phyloP scores from a whole-genome alignment of 2,888 invertebrate genomes.

The Agriotes lineatus region DNA sequence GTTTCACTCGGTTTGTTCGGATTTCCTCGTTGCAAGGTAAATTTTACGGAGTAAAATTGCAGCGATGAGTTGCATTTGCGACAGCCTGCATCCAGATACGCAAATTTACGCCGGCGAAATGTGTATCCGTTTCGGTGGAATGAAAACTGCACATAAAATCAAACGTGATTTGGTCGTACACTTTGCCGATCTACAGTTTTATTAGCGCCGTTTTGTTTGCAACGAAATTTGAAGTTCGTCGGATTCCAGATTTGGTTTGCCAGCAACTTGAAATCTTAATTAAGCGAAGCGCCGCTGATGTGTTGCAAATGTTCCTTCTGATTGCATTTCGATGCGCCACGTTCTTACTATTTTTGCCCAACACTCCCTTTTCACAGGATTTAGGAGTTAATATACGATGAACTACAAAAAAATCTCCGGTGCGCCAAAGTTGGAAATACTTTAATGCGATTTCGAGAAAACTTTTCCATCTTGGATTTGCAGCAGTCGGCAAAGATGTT shows the following conservation, averaged over 20 bases:
- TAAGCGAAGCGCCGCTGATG: too few species aligned
- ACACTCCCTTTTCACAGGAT: neutral
- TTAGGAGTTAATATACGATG: constrained; percentile 17
- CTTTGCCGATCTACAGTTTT: too few species aligned
- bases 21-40: constrained; percentile 2
- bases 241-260: too few species aligned
- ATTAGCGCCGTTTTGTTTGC: too few species aligned
- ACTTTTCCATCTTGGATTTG: constrained; percentile 31
- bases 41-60: constrained; percentile 3
- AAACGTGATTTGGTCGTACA: too few species aligned
- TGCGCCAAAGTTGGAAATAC: constrained; percentile 22
- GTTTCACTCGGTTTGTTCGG: constrained; percentile 1
- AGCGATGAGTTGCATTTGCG: constrained; percentile 10
- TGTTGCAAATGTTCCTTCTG: too few species aligned
- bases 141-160: too few species aligned
- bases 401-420: constrained; percentile 11
- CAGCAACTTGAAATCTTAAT: too few species aligned
- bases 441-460: constrained; percentile 29
- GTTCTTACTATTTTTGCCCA: too few species aligned
- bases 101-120: constrained; percentile 4
- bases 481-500: constrained; percentile 19
- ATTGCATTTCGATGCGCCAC: too few species aligned
- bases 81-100: constrained; percentile 4
- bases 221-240: too few species aligned
- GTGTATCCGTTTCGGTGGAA: neutral